phyloP scores from a whole-genome alignment of 2,888 invertebrate genomes.

The Tiliacea aurago region DNA sequence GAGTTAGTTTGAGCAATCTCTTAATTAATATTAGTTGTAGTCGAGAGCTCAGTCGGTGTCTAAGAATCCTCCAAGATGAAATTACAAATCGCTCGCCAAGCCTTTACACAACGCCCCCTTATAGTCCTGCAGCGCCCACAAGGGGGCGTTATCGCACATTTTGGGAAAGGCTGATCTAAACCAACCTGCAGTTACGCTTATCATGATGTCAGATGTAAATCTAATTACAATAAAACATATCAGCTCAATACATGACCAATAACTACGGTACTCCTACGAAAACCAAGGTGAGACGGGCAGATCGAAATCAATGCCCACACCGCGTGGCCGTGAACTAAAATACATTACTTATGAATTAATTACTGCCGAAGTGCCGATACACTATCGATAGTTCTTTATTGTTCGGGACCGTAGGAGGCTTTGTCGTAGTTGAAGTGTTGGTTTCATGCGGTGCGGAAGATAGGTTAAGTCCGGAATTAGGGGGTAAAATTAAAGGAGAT shows the following conservation, averaged over 20 bases:
- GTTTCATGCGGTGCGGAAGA: conserved; percentile 4
- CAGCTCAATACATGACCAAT: conserved; percentile 46
- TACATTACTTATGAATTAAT: conserved; percentile 60
- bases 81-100: no score
- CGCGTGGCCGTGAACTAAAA: conserved; percentile 60
- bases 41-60: no score
- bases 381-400: conserved; percentile 52
- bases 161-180: no score
- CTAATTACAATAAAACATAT: conserved; percentile 47
- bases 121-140: no score
- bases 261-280: conserved; percentile 58
- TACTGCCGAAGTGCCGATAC: conserved; percentile 46
- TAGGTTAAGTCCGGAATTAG: not conserved
- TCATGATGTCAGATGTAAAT: conserved; percentile 10
- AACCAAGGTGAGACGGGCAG: conserved; percentile 59
- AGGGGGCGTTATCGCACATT: no score
- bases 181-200: not conserved
- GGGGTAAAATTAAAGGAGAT: not conserved
- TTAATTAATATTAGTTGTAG: no score
- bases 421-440: conserved; percentile 3
- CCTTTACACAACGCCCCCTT: no score
- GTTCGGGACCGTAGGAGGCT: conserved; percentile 17
- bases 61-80: no score
- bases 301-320: conserved; percentile 64
- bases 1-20: no score